phyloP scores from a whole-genome alignment of 2,113 vertebrate genomes.

The Phylloscopus whistleri region DNA sequence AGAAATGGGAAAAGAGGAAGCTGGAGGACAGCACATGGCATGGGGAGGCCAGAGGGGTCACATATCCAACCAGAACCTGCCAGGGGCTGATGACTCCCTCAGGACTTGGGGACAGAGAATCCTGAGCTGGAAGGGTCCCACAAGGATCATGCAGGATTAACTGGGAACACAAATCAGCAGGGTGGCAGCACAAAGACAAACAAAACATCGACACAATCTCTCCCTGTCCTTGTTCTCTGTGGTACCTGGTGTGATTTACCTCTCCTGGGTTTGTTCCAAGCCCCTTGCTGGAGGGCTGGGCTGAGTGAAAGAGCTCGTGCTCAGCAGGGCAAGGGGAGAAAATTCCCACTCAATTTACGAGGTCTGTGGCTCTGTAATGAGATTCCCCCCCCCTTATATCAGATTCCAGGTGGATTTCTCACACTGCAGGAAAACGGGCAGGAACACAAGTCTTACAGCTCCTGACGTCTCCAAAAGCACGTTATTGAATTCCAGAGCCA shows the following conservation, averaged over 20 bases:
- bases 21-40: background rate
- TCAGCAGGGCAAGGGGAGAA: background rate
- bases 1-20: background rate
- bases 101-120: background rate
- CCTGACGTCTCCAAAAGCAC: background rate
- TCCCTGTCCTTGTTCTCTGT: background rate
- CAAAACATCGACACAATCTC: background rate
- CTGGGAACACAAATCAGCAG: background rate
- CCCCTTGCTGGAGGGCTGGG: background rate
- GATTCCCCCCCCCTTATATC: background rate
- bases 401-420: background rate
- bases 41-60: background rate
- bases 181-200: background rate
- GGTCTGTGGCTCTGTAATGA: background rate
- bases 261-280: background rate
- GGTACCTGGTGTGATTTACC: constrained; percentile 2
- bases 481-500: background rate
- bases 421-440: background rate
- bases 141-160: background rate
- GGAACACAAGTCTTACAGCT: background rate
- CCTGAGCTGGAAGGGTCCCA: background rate
- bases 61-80: background rate
- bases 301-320: background rate
- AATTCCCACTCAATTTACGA: background rate
- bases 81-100: background rate